Conservation (phyloP, 35 echinoderm and acorn worm species). For the Eucidaris tribuloides region DNA sequence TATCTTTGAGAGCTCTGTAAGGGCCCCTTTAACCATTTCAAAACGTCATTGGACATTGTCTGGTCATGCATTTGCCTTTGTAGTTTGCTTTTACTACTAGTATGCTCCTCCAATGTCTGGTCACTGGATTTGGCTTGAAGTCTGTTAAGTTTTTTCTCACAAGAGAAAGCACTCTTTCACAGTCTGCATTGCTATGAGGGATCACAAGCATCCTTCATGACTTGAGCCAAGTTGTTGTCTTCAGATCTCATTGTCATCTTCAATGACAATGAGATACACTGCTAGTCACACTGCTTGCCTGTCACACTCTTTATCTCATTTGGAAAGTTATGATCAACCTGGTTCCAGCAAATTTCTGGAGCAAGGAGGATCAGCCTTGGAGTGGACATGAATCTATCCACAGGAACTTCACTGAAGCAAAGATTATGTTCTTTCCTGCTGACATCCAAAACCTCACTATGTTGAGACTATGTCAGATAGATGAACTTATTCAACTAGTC, state of each 20-base stretch:
- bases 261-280: constrained; percentile 30
- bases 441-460: constrained; percentile 26
- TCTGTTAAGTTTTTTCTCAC: constrained; percentile 12
- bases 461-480: neutral
- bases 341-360: constrained; percentile 17
- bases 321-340: constrained; percentile 10
- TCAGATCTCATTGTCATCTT: constrained; percentile 29
- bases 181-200: constrained; percentile 56
- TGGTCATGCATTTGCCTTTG: too few species aligned
- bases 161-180: constrained; percentile 53
- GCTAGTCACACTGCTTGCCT: constrained; percentile 26
- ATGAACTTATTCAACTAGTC: neutral
- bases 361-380: neutral
- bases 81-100: too few species aligned
- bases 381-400: constrained; percentile 12
- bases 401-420: neutral
- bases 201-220: constrained; percentile 39
- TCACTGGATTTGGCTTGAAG: neutral
- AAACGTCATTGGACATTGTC: neutral
- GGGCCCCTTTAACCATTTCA: too few species aligned
- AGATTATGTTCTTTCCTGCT: neutral
- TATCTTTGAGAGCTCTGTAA: too few species aligned
- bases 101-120: too few species aligned
- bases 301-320: neutral
- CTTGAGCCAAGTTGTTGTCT: constrained; percentile 10